A percentile compares a stretch with the other conserved stretches of the same genome.
These are phyloP conservation scores for Pachymerium ferrugineum DNA, from an alignment of 2,888 invertebrate genomes.

Conservation along the genomic window DNA sequence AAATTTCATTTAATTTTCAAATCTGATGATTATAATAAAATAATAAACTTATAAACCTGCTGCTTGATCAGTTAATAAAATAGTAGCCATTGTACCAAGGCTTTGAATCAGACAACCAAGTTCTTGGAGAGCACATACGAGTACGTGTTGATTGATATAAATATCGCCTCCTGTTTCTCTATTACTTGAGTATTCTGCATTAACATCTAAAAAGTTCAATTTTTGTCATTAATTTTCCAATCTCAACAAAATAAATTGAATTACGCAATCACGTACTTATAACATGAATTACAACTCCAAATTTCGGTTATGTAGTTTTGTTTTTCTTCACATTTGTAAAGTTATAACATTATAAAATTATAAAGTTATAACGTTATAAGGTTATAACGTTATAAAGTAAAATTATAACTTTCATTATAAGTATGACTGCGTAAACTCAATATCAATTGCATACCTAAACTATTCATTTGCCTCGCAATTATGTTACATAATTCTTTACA, in stretches of 20 bases:
- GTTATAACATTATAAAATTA: background rate
- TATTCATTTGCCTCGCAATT: conserved; percentile 90
- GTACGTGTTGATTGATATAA: conserved; percentile 78
- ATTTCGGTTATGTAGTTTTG: too few relatives aligned
- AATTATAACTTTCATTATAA: background rate
- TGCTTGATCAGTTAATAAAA: conserved; percentile 80
- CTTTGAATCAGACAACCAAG: conserved; percentile 82
- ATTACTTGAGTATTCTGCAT: conserved; percentile 69
- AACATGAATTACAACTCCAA: too few relatives aligned
- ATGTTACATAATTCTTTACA: conserved; percentile 89
- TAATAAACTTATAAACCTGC: conserved; percentile 52
- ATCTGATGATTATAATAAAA: background rate
- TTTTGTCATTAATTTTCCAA: too few relatives aligned
- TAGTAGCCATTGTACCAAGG: conserved; percentile 89
- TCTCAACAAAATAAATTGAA: too few relatives aligned
- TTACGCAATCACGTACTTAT: too few relatives aligned
- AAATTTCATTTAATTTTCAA: conserved; percentile 37
- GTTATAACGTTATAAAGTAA: background rate
- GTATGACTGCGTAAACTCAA: too few relatives aligned
- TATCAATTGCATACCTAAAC: conserved; percentile 26
- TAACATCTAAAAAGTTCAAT: conserved; percentile 68
- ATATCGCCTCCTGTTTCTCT: conserved; percentile 88
- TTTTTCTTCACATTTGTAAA: too few relatives aligned
- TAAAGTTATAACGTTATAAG: too few relatives aligned
- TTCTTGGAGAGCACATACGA: conserved; percentile 91